Base-by-base conservation (phyloP, 1,140 invertebrate genomes). In the Pogonomyrmex barbatus region DNA sequence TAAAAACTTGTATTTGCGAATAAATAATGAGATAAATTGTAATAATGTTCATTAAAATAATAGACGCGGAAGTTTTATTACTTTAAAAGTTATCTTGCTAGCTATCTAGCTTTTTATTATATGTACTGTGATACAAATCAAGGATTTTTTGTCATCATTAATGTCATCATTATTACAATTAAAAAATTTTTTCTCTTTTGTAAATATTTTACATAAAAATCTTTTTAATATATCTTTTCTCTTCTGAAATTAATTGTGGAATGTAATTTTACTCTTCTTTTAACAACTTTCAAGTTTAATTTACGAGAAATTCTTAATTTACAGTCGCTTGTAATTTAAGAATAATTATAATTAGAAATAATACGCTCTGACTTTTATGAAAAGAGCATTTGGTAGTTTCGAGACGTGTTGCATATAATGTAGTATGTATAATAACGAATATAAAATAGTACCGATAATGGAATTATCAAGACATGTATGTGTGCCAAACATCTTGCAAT, bases 391-490 rank as follows among this genome's bases (percentile, higher is more conserved):
- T 33, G 4, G 12, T 62, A 4, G 33, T 33, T 62, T 62, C 8
- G 1, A 62, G 33, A 62, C 4, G 6, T 36, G 33, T 24, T 63
- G 4, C 24, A 24, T 47, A 68, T 47, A 30, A 8, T 47, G 36
- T 67, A 56, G n/a, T 56, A 68, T 39, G n/a, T 56, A 68, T 39
- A 45, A 8, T 68, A 45, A 45, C 12, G n/a, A 47, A 45, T 24
- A 6, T 6, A 50, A 71, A 71, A 24, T 67, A 42, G 14, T 67
- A 42, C n/a, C 17, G 63, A 67, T 65, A 65, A 65, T 42, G n/a
- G 4, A 42, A 42, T 67, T 14, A 42, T 67, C 17, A 42, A 67
- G 24, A 67, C 36, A 65, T 14, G 14, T 63, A 42, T 42, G 24
- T 67, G n/a, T 24, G 17, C 42, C 63, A 65, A 65, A 39, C 14